Conservation (phyloP, 2,113 vertebrate genomes). For the Platysternon megacephalum region DNA sequence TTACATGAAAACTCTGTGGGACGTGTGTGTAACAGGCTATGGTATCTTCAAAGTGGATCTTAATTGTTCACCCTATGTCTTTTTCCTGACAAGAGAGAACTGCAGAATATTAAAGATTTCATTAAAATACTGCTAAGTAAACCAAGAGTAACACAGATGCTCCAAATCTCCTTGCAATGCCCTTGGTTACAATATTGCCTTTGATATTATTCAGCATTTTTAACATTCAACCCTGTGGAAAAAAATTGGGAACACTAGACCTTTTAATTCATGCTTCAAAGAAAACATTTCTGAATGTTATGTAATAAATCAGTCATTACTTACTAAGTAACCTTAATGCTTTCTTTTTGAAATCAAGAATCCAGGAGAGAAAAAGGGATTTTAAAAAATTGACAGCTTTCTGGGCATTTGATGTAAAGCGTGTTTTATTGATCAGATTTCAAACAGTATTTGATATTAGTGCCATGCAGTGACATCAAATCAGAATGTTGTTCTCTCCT, state of each 20-base stretch:
- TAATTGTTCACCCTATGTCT: background rate
- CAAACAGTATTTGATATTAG: constrained; percentile 58
- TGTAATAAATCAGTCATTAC: constrained; percentile 81
- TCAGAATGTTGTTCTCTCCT: constrained; percentile 61
- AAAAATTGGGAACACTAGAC: constrained; percentile 49
- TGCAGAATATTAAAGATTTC: constrained; percentile 24
- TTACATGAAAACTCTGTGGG: rapidly evolving
- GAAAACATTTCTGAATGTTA: constrained; percentile 77
- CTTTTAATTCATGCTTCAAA: constrained; percentile 77
- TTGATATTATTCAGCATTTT: constrained; percentile 26
- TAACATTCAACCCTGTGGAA: constrained; percentile 18
- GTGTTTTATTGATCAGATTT: constrained; percentile 73
- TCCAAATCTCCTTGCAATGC: constrained; percentile 23
- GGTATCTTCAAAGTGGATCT: rapidly evolving
- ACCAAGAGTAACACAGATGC: background rate
- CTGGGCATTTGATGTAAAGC: constrained; percentile 66
- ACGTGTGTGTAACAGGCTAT: rapidly evolving
- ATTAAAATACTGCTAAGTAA: constrained; percentile 38
- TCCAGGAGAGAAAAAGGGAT: constrained; percentile 61
- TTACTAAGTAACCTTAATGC: constrained; percentile 76
- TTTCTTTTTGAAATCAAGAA: constrained; percentile 71
- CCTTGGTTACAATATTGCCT: constrained; percentile 23
- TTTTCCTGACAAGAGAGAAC: constrained; percentile 4
- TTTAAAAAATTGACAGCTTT: constrained; percentile 45
- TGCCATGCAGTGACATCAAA: constrained; percentile 18